Conservation (phyloP, 2,797 vertebrate species). For the Arnoldichthys spilopterus region DNA sequence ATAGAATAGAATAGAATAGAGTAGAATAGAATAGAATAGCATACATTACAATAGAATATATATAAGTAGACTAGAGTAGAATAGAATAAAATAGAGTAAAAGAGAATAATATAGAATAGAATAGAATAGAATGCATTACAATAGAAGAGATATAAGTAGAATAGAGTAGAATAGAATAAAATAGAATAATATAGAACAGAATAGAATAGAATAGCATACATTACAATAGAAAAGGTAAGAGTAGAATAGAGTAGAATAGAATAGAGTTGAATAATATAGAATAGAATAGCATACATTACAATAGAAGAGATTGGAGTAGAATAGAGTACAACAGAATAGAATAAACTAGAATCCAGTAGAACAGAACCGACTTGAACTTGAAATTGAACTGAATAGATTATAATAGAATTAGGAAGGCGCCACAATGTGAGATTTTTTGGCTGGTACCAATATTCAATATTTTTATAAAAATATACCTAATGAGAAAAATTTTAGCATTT, state of each 20-base stretch:
- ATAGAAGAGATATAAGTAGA: background rate
- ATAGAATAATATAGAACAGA: background rate
- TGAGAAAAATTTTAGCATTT: too few species aligned
- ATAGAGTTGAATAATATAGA: conserved; percentile 7
- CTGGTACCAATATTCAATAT: too few species aligned
- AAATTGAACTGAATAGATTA: too few species aligned
- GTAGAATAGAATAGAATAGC: background rate
- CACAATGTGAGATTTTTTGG: too few species aligned
- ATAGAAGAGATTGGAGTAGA: too few species aligned
- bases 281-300: background rate
- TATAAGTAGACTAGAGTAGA: background rate
- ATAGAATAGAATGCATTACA: background rate
- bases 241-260: background rate
- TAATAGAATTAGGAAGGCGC: background rate
- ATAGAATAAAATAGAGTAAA: too few species aligned
- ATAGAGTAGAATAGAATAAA: background rate
- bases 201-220: background rate
- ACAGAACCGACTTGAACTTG: too few species aligned
- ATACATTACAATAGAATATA: background rate
- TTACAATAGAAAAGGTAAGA: too few species aligned
- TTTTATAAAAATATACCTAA: too few species aligned
- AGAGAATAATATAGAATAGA: background rate
- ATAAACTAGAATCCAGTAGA: background rate
- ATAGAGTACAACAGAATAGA: too few species aligned
- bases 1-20: background rate